A percentile compares a stretch with the other conserved stretches of the same genome.
These are phyloP conservation scores for Heteromurus nitidus DNA, from an alignment of 2,888 invertebrate genomes.

Conservation along the genomic window DNA sequence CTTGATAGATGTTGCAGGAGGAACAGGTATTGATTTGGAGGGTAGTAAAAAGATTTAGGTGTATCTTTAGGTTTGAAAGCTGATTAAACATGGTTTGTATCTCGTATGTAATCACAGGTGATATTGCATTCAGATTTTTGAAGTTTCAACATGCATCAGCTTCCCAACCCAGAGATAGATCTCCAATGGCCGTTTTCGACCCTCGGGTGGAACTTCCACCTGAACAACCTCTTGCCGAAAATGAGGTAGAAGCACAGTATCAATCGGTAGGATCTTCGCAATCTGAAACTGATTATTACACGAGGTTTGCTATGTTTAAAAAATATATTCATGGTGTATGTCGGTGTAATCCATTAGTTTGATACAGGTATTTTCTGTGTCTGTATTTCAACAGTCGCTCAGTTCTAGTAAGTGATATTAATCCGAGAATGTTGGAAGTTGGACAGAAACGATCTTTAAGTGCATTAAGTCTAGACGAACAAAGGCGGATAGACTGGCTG, in stretches of 20 bases:
- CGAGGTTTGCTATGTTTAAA: background rate
- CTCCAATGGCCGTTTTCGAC: constrained; percentile 22
- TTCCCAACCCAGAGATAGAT: background rate
- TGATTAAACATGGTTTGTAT: too few species aligned
- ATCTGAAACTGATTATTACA: background rate
- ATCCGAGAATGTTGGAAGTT: constrained; percentile 94
- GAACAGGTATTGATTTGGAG: too few species aligned
- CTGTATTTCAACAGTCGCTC: constrained; percentile 57
- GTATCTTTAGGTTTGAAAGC: background rate
- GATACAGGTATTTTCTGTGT: background rate
- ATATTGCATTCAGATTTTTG: constrained; percentile 92
- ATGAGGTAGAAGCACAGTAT: constrained; percentile 68
- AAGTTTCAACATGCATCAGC: constrained; percentile 71
- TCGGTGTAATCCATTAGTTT: background rate
- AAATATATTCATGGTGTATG: background rate
- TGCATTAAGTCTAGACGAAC: constrained; percentile 77
- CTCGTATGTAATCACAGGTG: constrained; percentile 82
- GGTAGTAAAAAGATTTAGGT: constrained; percentile 45
- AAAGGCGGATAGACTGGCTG: constrained; percentile 76
- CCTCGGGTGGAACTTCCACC: constrained; percentile 29
- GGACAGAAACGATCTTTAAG: constrained; percentile 85
- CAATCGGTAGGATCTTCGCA: constrained; percentile 16
- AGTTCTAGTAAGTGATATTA: constrained; percentile 93
- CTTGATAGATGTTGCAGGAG: constrained; percentile 97
- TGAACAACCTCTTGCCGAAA: constrained; percentile 41